Conservation (phyloP, 2,113 vertebrate genomes). For the Rhinoptilus africanus region DNA sequence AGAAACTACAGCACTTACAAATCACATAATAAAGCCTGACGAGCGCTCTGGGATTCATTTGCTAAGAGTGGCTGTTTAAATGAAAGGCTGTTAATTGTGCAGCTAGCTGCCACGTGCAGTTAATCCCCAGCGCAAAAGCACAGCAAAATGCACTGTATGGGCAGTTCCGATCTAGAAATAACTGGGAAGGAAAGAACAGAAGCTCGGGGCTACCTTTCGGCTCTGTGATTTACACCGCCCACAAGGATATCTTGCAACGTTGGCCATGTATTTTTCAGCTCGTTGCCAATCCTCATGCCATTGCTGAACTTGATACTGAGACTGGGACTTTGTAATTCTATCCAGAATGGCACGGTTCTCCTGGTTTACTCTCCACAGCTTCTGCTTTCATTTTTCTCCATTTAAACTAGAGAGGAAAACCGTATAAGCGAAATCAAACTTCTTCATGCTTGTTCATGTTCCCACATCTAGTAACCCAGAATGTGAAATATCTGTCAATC, state of each 20-base stretch:
- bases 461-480: not conserved
- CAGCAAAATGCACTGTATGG: not conserved
- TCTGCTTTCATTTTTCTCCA: slow-evolving; percentile 60
- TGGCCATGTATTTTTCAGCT: slow-evolving; percentile 63
- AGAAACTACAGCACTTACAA: not conserved
- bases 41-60: not conserved
- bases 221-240: not conserved
- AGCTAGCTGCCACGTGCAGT: not conserved
- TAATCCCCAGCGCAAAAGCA: not conserved
- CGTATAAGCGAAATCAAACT: not conserved
- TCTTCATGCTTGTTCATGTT: not conserved
- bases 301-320: slow-evolving; percentile 53
- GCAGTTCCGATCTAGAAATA: not conserved
- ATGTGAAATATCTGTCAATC: not conserved
- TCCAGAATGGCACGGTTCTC: slow-evolving; percentile 68
- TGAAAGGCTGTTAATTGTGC: slow-evolving; percentile 6
- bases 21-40: not conserved
- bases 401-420: slow-evolving; percentile 57
- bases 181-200: not conserved
- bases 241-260: slow-evolving; percentile 53
- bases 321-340: slow-evolving; percentile 65
- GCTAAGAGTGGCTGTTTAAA: not conserved
- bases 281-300: slow-evolving; percentile 75
- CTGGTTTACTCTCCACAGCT: slow-evolving; percentile 60
- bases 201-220: slow-evolving; percentile 47